Evolutionary conservation across 2,797 vertebrate species (phyloP).

Genomic region (Botia kubotai): DNA sequence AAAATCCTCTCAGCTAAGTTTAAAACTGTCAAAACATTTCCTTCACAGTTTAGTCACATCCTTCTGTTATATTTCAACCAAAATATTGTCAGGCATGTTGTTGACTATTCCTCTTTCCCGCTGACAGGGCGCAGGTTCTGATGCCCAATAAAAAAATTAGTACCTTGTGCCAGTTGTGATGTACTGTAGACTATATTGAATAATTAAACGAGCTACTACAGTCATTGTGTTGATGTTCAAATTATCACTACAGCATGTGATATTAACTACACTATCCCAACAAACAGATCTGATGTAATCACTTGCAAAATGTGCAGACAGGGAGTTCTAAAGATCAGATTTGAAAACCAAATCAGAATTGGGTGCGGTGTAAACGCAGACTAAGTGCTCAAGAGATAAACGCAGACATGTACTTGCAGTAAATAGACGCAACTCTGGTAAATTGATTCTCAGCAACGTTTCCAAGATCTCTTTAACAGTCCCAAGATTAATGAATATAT

Average conservation of each 20-base stretch:
- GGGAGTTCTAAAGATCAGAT: background rate
- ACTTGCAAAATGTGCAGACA: background rate
- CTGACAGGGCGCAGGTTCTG: background rate
- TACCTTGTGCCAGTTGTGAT: background rate
- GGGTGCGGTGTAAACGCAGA: background rate
- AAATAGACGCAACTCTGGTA: slow-evolving; percentile 30
- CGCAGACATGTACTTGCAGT: slow-evolving; percentile 6
- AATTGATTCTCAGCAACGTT: slow-evolving; percentile 37
- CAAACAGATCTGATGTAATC: background rate
- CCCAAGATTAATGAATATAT: slow-evolving; percentile 53
- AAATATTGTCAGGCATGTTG: background rate
- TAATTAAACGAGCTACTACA: background rate
- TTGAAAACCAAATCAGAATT: background rate
- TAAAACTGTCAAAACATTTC: slow-evolving; percentile 22
- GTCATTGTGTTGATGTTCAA: too few relatives aligned
- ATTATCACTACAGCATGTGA: background rate
- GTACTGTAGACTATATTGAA: background rate
- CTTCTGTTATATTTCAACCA: slow-evolving; percentile 13
- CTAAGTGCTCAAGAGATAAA: background rate
- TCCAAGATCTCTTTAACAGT: slow-evolving; percentile 42
- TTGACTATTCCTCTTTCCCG: background rate
- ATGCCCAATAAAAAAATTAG: background rate
- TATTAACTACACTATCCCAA: background rate
- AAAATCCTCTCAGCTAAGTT: background rate
- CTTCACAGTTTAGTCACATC: background rate